These are phyloP conservation scores for Oryzias curvinotus DNA, from an alignment of 2,113 vertebrate genomes.

Conservation along the genomic window DNA sequence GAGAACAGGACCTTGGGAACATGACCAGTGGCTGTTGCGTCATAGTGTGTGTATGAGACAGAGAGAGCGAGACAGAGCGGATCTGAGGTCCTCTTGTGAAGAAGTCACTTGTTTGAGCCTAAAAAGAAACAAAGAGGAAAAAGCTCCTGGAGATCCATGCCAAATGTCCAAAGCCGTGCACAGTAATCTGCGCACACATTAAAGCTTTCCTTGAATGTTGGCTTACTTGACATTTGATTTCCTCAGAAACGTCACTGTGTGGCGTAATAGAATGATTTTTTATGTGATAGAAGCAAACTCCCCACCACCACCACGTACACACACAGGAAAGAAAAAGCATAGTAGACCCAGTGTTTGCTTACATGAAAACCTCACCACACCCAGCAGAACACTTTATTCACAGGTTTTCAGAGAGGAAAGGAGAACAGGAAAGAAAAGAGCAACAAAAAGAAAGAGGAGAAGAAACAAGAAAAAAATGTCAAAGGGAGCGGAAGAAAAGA, in stretches of 20 bases:
- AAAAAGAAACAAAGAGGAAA: conserved; percentile 55
- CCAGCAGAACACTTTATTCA: conserved; percentile 24
- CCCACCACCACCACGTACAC: conserved; percentile 4
- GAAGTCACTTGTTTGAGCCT: conserved; percentile 63
- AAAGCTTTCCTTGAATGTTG: conserved; percentile 27
- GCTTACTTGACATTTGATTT: conserved; percentile 47
- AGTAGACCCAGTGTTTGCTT: conserved; percentile 34
- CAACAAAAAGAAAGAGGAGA: background rate
- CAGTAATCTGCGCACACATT: conserved; percentile 17
- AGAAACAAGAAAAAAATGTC: background rate
- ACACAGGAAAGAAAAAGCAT: conserved; percentile 6
- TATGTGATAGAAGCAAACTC: conserved; percentile 48
- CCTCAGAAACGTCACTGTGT: conserved; percentile 57
- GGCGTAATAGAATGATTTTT: conserved; percentile 69
- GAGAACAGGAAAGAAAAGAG: background rate
- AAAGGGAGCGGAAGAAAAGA: background rate
- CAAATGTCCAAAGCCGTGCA: conserved; percentile 50
- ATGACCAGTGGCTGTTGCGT: conserved; percentile 79
- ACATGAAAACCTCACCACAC: conserved; percentile 39
- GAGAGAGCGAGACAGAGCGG: conserved; percentile 22
- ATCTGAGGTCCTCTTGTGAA: conserved; percentile 56
- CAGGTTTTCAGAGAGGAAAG: conserved; percentile 15
- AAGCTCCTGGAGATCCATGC: conserved; percentile 54
- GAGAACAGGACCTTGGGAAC: conserved; percentile 82
- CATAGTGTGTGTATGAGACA: conserved; percentile 56